phyloP scores from a whole-genome alignment of 2,888 invertebrate species.

The Tryphoninae sp. region DNA sequence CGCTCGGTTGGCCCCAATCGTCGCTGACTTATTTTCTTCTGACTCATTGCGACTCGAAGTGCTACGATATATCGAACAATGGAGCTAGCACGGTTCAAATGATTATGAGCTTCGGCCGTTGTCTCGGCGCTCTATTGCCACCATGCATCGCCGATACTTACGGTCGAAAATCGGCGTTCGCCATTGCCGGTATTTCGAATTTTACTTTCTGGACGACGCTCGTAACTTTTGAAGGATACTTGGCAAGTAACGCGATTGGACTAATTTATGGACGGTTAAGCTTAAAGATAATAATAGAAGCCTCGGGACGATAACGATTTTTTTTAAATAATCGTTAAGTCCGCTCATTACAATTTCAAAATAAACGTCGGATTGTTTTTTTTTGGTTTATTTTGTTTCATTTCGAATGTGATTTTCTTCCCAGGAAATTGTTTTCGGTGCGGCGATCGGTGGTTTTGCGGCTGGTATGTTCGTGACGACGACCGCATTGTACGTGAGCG shows the following conservation, averaged over 20 bases:
- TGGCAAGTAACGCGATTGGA: slow-evolving; percentile 38
- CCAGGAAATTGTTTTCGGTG: slow-evolving; percentile 63
- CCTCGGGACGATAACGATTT: neutral
- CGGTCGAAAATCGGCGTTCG: slow-evolving; percentile 66
- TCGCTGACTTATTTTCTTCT: slow-evolving; percentile 54
- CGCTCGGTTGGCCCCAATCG: slow-evolving; percentile 66
- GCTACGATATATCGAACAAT: slow-evolving; percentile 16
- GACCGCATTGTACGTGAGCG: slow-evolving; percentile 67
- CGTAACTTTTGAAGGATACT: slow-evolving; percentile 5
- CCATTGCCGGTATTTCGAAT: slow-evolving; percentile 57
- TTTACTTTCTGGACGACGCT: slow-evolving; percentile 58
- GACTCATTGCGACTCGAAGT: slow-evolving; percentile 22
- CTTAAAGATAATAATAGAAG: neutral
- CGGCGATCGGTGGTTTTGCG: slow-evolving; percentile 66
- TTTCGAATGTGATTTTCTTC: slow-evolving; percentile 1
- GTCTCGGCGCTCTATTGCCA: slow-evolving; percentile 67
- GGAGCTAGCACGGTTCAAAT: slow-evolving; percentile 38
- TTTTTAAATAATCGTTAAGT: neutral
- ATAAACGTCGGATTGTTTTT: slow-evolving; percentile 7
- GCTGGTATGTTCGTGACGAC: slow-evolving; percentile 66
- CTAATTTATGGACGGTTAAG: too few species aligned
- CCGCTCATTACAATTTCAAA: neutral
- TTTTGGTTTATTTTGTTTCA: neutral
- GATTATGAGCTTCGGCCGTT: slow-evolving; percentile 65
- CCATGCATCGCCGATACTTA: slow-evolving; percentile 65